phyloP scores from a whole-genome alignment of 2,888 invertebrate species.

The Trichogramma evanescens region DNA sequence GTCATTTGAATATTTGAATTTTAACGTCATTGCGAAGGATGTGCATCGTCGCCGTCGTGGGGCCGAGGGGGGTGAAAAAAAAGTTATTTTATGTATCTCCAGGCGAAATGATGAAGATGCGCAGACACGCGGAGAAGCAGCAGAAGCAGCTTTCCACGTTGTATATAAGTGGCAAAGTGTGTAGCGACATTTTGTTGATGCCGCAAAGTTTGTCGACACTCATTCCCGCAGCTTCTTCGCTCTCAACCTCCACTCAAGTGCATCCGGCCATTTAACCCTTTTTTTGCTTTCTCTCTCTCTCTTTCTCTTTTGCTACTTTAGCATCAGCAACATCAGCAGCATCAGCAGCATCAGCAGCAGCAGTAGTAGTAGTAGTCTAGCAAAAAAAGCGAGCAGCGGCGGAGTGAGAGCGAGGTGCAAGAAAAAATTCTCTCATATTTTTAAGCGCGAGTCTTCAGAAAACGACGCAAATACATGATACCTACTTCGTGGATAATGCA shows the following conservation, averaged over 20 bases:
- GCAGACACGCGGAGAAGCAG: too few species aligned
- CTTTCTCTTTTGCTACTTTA: too few species aligned
- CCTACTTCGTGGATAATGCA: constrained; percentile 3
- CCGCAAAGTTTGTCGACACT: not conserved
- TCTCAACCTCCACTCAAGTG: not conserved
- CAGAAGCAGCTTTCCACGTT: not conserved
- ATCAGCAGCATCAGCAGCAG: too few species aligned
- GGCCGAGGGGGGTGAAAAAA: too few species aligned
- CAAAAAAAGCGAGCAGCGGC: not conserved
- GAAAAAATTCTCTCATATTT: constrained; percentile 3
- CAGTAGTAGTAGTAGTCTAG: not conserved
- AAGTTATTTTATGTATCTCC: too few species aligned
- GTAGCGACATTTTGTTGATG: not conserved
- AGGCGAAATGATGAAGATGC: too few species aligned
- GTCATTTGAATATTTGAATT: too few species aligned
- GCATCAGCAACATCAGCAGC: too few species aligned
- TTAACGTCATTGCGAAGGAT: too few species aligned
- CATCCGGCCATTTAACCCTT: constrained; percentile 9
- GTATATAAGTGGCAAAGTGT: not conserved
- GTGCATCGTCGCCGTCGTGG: too few species aligned
- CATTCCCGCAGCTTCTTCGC: not conserved
- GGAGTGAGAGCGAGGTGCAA: not conserved
- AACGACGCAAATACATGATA: not conserved
- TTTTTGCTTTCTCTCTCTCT: not conserved
- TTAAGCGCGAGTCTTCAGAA: not conserved